These are phyloP conservation scores for Plutella xylostella DNA, from an alignment of 2,888 invertebrate species.

Conservation along the genomic window DNA sequence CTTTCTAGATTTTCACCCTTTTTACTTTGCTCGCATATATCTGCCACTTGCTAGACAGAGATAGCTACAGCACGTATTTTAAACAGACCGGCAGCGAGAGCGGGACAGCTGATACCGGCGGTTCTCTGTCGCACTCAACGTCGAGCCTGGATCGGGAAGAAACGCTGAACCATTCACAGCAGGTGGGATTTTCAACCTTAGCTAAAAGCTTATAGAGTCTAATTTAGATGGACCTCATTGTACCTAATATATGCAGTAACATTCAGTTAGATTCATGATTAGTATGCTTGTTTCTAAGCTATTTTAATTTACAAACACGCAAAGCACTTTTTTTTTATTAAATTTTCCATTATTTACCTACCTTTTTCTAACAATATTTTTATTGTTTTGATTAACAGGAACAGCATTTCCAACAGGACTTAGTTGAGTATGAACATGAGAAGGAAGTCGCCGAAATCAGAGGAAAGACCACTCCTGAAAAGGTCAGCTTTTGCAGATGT, in stretches of 20 bases:
- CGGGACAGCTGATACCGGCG: slow-evolving; percentile 71
- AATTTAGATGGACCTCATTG: too few species aligned
- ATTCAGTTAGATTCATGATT: too few species aligned
- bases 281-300: too few species aligned
- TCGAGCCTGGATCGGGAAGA: slow-evolving; percentile 92
- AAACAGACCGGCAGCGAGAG: slow-evolving; percentile 66
- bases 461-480: slow-evolving; percentile 87
- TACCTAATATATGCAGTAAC: too few species aligned
- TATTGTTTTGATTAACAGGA: too few species aligned
- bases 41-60: slow-evolving; percentile 34
- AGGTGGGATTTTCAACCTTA: slow-evolving; percentile 48
- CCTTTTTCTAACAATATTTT: too few species aligned
- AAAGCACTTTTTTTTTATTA: too few species aligned
- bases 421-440: slow-evolving; percentile 82
- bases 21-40: slow-evolving; percentile 8
- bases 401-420: slow-evolving; percentile 77
- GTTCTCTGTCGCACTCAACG: slow-evolving; percentile 82
- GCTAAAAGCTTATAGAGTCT: neutral
- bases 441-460: slow-evolving; percentile 74
- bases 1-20: slow-evolving; percentile 1
- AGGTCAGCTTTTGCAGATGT: too few species aligned
- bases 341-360: too few species aligned
- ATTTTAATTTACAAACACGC: too few species aligned
- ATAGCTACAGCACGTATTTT: slow-evolving; percentile 33
- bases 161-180: slow-evolving; percentile 63